These are phyloP conservation scores for Plusia festucae DNA, from an alignment of 2,888 invertebrate species.

Conservation along the genomic window DNA sequence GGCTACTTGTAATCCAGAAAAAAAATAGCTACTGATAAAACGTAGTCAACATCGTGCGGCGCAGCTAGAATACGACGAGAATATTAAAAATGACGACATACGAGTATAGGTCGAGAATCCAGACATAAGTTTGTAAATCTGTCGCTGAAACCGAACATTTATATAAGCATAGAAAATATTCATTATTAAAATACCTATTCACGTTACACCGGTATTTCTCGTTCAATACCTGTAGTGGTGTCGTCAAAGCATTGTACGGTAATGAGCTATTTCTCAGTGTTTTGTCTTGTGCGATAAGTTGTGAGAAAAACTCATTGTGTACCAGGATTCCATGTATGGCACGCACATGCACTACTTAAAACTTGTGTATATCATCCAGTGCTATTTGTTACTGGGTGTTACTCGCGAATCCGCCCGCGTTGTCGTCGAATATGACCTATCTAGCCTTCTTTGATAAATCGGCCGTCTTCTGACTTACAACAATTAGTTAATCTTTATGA, in stretches of 20 bases:
- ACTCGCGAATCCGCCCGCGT: too few species aligned
- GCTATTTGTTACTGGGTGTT: not conserved
- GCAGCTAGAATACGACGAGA: too few species aligned
- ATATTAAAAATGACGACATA: too few species aligned
- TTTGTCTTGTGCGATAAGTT: slow-evolving; percentile 25
- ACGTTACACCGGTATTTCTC: slow-evolving; percentile 10
- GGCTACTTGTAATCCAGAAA: too few species aligned
- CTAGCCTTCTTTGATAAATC: too few species aligned
- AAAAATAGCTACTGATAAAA: too few species aligned
- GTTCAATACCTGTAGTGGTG: slow-evolving; percentile 13
- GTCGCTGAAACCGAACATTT: not conserved
- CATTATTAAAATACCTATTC: not conserved
- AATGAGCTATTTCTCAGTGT: slow-evolving; percentile 44
- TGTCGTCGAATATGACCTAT: too few species aligned
- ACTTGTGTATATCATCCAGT: not conserved
- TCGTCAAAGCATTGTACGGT: slow-evolving; percentile 37
- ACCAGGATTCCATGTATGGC: not conserved
- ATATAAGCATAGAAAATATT: too few species aligned
- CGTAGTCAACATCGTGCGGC: too few species aligned
- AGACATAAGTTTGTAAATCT: not conserved
- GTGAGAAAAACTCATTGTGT: slow-evolving; percentile 36
- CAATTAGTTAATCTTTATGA: not conserved
- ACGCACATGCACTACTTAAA: not conserved
- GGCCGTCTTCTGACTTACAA: too few species aligned
- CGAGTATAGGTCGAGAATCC: too few species aligned